Conservation (phyloP, 1,140 invertebrate genomes). For the Drosophila parvula region DNA sequence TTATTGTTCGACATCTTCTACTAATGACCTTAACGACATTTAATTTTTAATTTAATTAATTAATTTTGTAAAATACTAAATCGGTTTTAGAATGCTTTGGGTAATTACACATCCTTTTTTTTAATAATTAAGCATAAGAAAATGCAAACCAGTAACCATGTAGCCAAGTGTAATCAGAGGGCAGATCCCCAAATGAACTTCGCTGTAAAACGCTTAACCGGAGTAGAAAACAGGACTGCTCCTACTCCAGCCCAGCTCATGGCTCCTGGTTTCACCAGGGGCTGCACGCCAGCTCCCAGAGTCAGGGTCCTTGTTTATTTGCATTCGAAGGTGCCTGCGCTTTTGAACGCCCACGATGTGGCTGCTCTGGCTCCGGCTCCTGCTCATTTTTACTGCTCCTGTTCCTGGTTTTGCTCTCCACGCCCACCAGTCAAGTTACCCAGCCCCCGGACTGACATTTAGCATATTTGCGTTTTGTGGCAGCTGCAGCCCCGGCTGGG, state of each 20-base stretch:
- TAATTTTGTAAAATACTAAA: too few species aligned
- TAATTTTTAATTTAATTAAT: too few species aligned
- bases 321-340: conserved; percentile 64
- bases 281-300: conserved; percentile 64
- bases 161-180: conserved; percentile 48
- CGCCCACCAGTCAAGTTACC: conserved; percentile 39
- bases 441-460: conserved; percentile 64
- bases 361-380: neutral
- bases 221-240: conserved; percentile 9
- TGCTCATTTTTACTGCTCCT: conserved; percentile 2
- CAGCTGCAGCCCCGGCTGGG: conserved; percentile 53
- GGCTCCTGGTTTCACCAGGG: conserved; percentile 42
- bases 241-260: conserved; percentile 12
- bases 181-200: conserved; percentile 48
- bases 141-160: neutral
- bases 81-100: too few species aligned
- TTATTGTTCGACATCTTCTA: too few species aligned
- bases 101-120: too few species aligned
- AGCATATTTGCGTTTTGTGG: conserved; percentile 82
- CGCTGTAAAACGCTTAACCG: conserved; percentile 62
- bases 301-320: conserved; percentile 65
- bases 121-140: too few species aligned
- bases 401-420: conserved; percentile 6
- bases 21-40: too few species aligned
- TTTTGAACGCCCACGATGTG: conserved; percentile 38